Evolutionary conservation across 92 coral and sea anemone genomes (phyloP).

Genomic region (Palythoa grandiflora): DNA sequence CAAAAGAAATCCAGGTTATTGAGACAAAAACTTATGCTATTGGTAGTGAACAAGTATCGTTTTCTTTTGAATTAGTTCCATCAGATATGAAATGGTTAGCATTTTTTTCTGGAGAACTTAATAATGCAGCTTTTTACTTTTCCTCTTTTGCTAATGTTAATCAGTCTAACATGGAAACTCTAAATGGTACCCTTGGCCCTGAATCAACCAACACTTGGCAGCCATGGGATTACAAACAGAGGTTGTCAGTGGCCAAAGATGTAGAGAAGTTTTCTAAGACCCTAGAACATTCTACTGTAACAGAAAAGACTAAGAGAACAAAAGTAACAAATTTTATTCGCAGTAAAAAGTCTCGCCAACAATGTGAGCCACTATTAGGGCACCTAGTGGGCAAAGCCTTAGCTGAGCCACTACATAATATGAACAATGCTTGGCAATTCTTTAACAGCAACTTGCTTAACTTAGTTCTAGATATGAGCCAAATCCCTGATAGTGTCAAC

Average conservation of each 20-base stretch:
- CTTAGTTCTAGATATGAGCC: constrained; percentile 6
- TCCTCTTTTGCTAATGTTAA: constrained; percentile 80
- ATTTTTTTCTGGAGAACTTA: constrained; percentile 74
- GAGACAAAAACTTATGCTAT: constrained; percentile 67
- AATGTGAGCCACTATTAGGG: constrained; percentile 16
- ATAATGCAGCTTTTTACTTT: constrained; percentile 42
- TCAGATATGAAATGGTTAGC: constrained; percentile 83
- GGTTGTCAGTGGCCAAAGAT: constrained; percentile 67
- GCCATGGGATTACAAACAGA: constrained; percentile 73
- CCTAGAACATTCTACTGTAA: constrained; percentile 19
- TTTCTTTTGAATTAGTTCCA: constrained; percentile 76
- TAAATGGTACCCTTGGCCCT: constrained; percentile 68
- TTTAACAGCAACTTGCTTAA: constrained; percentile 25
- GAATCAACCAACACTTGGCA: constrained; percentile 64
- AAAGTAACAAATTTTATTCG: constrained; percentile 65
- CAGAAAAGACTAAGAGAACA: constrained; percentile 52
- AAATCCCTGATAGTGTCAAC: constrained; percentile 25
- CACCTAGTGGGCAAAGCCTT: background rate
- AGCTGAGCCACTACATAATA: constrained; percentile 22
- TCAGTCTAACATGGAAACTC: constrained; percentile 62
- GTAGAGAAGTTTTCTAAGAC: constrained; percentile 45
- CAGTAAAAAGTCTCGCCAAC: constrained; percentile 1
- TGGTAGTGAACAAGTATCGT: constrained; percentile 23
- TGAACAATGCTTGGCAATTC: constrained; percentile 38
- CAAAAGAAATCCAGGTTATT: constrained; percentile 49